A percentile compares a stretch with the other conserved stretches of the same genome.
Conservation (phyloP, 2,113 vertebrate genomes). For the Chionodraco myersi region DNA sequence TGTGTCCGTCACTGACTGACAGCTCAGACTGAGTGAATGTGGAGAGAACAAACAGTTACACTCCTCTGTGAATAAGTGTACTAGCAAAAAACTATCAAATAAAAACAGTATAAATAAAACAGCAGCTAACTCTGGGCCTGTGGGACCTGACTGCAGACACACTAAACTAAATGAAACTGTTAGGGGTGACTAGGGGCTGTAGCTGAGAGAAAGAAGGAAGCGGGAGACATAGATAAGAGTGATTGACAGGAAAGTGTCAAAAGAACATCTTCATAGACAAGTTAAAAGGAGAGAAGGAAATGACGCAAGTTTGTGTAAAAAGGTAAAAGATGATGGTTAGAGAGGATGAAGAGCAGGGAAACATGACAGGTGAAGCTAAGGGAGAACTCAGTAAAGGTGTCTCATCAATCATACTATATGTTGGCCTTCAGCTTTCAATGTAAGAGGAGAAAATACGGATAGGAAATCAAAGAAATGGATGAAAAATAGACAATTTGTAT, state of each 20-base stretch:
- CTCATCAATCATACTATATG: neutral
- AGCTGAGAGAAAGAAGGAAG: neutral
- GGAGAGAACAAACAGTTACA: conserved; percentile 24
- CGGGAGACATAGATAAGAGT: neutral
- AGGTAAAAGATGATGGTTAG: conserved; percentile 8
- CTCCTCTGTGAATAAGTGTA: conserved; percentile 47
- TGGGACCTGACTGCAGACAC: conserved; percentile 49
- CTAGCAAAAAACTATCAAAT: conserved; percentile 52
- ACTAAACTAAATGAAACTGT: conserved; percentile 55
- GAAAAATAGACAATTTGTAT: too few relatives aligned
- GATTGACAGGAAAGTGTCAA: conserved; percentile 59
- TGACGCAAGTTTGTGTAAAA: conserved; percentile 4
- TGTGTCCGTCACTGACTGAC: conserved; percentile 40
- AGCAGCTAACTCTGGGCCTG: conserved; percentile 42
- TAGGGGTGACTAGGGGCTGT: conserved; percentile 27
- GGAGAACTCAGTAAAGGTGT: conserved; percentile 9
- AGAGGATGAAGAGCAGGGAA: conserved; percentile 3
- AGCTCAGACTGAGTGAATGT: conserved; percentile 20
- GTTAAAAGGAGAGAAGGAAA: neutral
- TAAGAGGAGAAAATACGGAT: neutral
- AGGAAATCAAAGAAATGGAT: too few relatives aligned
- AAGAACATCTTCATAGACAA: conserved; percentile 38
- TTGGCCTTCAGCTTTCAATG: conserved; percentile 7
- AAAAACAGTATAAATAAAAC: conserved; percentile 68
- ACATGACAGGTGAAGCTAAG: conserved; percentile 19